Conservation (phyloP, 1,140 invertebrate genomes). For the Drosophila insularis region DNA sequence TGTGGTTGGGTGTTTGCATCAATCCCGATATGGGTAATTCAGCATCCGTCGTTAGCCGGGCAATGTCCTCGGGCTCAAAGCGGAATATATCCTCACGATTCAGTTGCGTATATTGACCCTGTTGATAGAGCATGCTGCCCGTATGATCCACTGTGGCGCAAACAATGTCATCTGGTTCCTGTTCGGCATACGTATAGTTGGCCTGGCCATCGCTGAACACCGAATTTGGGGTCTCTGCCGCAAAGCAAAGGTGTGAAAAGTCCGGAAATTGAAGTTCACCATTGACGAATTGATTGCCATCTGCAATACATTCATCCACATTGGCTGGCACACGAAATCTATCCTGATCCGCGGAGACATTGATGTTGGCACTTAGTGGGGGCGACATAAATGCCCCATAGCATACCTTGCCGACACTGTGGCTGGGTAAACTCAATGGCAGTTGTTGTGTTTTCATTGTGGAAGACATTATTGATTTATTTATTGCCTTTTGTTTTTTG, state of each 20-base stretch:
- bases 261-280: slow-evolving; percentile 70
- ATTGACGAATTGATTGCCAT: slow-evolving; percentile 39
- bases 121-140: slow-evolving; percentile 56
- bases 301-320: slow-evolving; percentile 6
- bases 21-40: slow-evolving; percentile 18
- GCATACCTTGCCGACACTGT: slow-evolving; percentile 52
- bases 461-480: slow-evolving; percentile 55
- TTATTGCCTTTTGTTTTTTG: slow-evolving; percentile 29
- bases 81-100: slow-evolving; percentile 78
- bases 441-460: slow-evolving; percentile 58
- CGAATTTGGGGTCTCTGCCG: slow-evolving; percentile 77
- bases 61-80: slow-evolving; percentile 81
- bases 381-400: slow-evolving; percentile 71
- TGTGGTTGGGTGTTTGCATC: slow-evolving; percentile 5
- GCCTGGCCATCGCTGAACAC: slow-evolving; percentile 64
- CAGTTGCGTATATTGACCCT: slow-evolving; percentile 69
- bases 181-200: slow-evolving; percentile 41
- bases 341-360: slow-evolving; percentile 2
- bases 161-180: slow-evolving; percentile 65
- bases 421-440: slow-evolving; percentile 50
- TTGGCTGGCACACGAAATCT: slow-evolving; percentile 45
- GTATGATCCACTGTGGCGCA: slow-evolving; percentile 45
- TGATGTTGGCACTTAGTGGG: slow-evolving; percentile 62
- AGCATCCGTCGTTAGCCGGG: slow-evolving; percentile 57
- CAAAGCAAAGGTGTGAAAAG: slow-evolving; percentile 68